A percentile compares a stretch with the other conserved stretches of the same genome.
phyloP scores from a whole-genome alignment of 2,113 vertebrate species.

The Alligator sinensis region DNA sequence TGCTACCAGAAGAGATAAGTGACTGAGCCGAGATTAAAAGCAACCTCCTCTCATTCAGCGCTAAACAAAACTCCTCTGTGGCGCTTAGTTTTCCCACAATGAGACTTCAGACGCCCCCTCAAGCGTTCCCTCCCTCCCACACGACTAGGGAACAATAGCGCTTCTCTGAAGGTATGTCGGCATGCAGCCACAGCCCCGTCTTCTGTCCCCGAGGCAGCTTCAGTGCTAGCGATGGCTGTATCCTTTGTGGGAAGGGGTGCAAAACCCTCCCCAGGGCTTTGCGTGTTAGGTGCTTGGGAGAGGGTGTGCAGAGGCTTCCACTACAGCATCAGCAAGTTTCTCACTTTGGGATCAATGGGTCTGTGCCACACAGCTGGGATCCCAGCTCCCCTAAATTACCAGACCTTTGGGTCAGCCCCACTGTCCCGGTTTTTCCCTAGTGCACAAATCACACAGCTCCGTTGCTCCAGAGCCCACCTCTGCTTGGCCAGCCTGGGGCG shows the following conservation, averaged over 20 bases:
- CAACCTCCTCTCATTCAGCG: not conserved
- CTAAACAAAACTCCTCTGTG: not conserved
- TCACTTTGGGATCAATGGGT: not conserved
- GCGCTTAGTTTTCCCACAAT: not conserved
- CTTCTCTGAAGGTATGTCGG: not conserved
- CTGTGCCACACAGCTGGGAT: not conserved
- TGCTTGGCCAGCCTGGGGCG: not conserved
- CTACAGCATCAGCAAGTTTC: not conserved
- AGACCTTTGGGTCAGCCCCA: not conserved
- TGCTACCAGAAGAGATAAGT: not conserved
- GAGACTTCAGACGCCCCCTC: not conserved
- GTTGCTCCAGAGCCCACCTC: not conserved
- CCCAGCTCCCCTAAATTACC: not conserved
- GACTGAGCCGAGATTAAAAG: not conserved
- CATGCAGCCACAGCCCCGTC: not conserved
- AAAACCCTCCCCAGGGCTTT: not conserved
- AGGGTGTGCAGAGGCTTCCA: not conserved
- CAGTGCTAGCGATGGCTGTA: not conserved
- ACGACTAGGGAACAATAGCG: not conserved
- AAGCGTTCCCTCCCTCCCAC: not conserved
- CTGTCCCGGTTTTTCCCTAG: not conserved
- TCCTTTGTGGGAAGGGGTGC: not conserved
- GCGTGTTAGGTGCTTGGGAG: not conserved
- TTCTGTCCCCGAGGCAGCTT: not conserved
- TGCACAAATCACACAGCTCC: not conserved